Base-by-base conservation (phyloP, 2,797 vertebrate genomes). In the Hippocampus kuda region DNA sequence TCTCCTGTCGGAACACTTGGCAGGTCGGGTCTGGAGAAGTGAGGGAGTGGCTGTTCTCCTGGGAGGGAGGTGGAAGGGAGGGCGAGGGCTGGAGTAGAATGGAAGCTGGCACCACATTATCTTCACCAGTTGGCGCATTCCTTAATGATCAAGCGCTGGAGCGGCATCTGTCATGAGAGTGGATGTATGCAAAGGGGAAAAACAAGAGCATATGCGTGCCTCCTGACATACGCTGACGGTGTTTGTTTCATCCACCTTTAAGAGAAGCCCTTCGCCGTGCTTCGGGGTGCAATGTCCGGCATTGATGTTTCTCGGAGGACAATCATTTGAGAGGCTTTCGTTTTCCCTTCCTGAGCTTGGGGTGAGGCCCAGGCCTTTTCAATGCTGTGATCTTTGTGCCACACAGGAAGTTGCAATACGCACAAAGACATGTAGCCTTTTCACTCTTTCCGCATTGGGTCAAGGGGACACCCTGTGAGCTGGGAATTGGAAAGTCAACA, bases 71-170 rank as follows among this genome's bases (percentile, higher is more conserved):
- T 75, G 80, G 73, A 79, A 83, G 72, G 75, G 76, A 86, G 80
- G 84, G 83, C 84, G 84, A 85, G 94, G 93, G 91, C 88, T 89
- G 91, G 94, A 94, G 93, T 91, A 93, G 93, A 94, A 94, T 88
- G 92, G 93, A 92, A 94, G 92, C 93, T 97, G 94, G 94, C 94
- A 95, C 92, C 80, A 89, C 91, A 94, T 94, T 97, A 97, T 96
- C 94, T 95, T 85, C 92, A 95, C 92, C 94, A 96, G 93, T 97
- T 96, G 94, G 93, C 92, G 93, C 94, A 97, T 96, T 97, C 93
- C 95, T 95, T 93, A 94, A 94, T 93, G 94, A 95, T 97, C 94
- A 94, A 95, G 92, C 93, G 92, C 93, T 92, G 91, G 92, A 93
- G 92, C 90, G 93, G 93, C 94, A 93, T 95, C 93, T 94, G 93